Base-by-base conservation (phyloP, 2,797 vertebrate genomes). In the Zalophus californianus region DNA sequence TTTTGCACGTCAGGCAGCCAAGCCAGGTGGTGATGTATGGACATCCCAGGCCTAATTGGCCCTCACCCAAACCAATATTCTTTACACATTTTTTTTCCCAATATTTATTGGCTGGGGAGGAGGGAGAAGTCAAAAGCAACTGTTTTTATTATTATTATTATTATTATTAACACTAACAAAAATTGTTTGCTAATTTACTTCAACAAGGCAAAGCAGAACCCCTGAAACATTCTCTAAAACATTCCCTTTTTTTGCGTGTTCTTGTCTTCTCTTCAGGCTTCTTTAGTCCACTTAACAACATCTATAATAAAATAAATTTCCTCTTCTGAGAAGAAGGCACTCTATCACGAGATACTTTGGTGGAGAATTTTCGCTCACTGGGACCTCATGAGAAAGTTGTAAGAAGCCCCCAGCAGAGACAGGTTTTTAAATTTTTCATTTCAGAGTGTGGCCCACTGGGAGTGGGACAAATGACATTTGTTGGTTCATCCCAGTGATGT, bases 141-240 rank as follows among this genome's bases (percentile, higher is more conserved):
- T 52, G 2, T 9, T 16, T 48, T 54, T 54, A 35, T 75, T 18
- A 35, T 35, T 35, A n/a, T 50, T 60, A 10, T 48, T 75, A 20
- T 20, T 44, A 41, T 73, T 88, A 64, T 44, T 72, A 50, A 52
- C 44, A 44, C 44, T 92, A 66, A 80, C 52, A 41, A 90, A 89
- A 80, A 58, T 58, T 73, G 70, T 85, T 90, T 93, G n/a, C 29
- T 75, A 80, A 82, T 86, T 73, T 80, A 50, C 44, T 56, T 90
- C 66, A 85, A 73, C 3, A 16, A 48, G 66, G 29, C 10, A 44
- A 83, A 56, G 20, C n/a, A 54, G 41, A 90, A 66, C 86, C 41
- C 13, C 32, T 75, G 35, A 62, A 54, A 52, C 50, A 18, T 35
- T 89, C 60, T 62, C 52, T 84, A 54, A 87, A 72, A 38, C 35